Evolutionary conservation across 2,888 invertebrate genomes (phyloP).

Genomic region (Sceliomorpha sp.): DNA sequence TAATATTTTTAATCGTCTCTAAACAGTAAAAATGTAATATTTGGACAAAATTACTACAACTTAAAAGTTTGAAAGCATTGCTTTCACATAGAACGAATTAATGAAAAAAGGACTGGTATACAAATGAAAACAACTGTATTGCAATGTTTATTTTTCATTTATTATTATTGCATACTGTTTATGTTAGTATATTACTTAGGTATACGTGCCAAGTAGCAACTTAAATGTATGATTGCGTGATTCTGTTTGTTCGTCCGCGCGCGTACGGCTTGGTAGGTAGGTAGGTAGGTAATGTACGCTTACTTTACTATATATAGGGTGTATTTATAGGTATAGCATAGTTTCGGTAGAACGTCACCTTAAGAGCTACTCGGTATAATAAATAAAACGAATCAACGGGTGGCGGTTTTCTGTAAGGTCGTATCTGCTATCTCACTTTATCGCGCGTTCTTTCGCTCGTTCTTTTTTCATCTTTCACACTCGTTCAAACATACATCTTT

Average conservation of each 20-base stretch:
- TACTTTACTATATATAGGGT: constrained; percentile 78
- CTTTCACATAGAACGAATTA: too few relatives aligned
- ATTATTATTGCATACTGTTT: constrained; percentile 80
- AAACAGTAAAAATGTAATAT: too few relatives aligned
- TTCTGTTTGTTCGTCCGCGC: constrained; percentile 77
- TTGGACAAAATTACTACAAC: too few relatives aligned
- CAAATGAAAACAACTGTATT: constrained; percentile 48
- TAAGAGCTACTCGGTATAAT: constrained; percentile 78
- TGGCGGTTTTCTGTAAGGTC: constrained; percentile 66
- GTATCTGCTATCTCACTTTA: constrained; percentile 58
- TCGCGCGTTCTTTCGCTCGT: constrained; percentile 25
- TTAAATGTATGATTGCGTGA: constrained; percentile 81
- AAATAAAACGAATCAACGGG: constrained; percentile 74
- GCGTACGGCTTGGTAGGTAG: constrained; percentile 66
- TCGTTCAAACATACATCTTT: constrained; percentile 47
- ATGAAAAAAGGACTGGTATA: too few relatives aligned
- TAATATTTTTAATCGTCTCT: too few relatives aligned
- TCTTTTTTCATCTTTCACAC: constrained; percentile 37
- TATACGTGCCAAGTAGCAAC: constrained; percentile 80
- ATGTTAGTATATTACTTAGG: constrained; percentile 80
- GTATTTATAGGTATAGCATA: constrained; percentile 80
- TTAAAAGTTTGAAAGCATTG: too few relatives aligned
- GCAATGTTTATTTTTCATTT: constrained; percentile 76
- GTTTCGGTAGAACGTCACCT: constrained; percentile 78
- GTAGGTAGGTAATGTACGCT: constrained; percentile 73